Base-by-base conservation (phyloP, 2,888 invertebrate species). In the Idaea biselata region DNA sequence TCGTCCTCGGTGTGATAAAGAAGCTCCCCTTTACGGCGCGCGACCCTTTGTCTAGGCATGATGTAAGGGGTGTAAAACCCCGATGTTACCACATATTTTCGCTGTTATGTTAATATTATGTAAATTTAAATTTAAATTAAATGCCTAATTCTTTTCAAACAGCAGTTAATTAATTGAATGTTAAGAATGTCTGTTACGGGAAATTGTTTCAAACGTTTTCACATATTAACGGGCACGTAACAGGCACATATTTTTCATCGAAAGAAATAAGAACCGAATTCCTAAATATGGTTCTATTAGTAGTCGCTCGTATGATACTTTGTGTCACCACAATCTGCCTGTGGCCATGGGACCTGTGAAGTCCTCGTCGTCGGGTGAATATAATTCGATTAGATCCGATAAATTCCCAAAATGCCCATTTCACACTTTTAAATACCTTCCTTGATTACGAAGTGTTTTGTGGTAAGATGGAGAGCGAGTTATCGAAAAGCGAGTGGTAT, bases 401-500 rank as follows among this genome's bases (percentile, higher is more conserved):
- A 25, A 25, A 25, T 25, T 25, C 3, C 5, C 25, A 25, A 25
- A 25, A 5, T 25, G 25, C 5, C 25, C 5, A 25, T 25, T 25
- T 25, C 25, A 25, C 5, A 25, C 25, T 25, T 25, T 25, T 25
- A 25, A 25, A 25, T 3, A 3, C 1, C 25, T 25, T 25, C 1
- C 1, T 25, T 25, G 25, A 3, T 25, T 25, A 25, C 25, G 44
- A 11, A 44, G 7, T 3, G 14, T 44, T 11, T 44, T 44, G 44
- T 44, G 44, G 44, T 3, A 33, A 33, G 7, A 33, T 11, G 11
- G 44, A 2, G 44, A 14, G 5, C 44, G 11, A 44, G 6, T 44
- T 44, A 44, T 14, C 18, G 56, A 56, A 63, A 66, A 62, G 58
- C 18, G 57, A 54, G 62, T 60, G 59, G 60, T 55, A 57, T 68